phyloP scores from a whole-genome alignment of 2,797 vertebrate species.

The Siniperca scherzeri region DNA sequence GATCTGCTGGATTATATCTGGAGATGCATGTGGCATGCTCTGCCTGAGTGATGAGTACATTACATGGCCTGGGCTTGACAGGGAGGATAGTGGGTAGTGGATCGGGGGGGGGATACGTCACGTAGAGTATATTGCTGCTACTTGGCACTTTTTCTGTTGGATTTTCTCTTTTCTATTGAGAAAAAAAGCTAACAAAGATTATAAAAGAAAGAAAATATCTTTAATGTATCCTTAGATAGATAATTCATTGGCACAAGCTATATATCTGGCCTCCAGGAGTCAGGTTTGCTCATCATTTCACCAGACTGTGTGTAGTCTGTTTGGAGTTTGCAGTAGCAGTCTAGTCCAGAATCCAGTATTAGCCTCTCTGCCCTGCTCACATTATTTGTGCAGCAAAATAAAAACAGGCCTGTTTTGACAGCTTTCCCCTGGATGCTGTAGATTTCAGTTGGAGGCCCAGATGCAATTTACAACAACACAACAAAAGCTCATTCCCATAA shows the following conservation, averaged over 20 bases:
- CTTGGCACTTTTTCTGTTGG: background rate
- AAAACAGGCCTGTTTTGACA: slow-evolving; percentile 56
- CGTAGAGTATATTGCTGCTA: background rate
- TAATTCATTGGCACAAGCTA: background rate
- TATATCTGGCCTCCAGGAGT: slow-evolving; percentile 53
- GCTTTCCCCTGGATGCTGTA: slow-evolving; percentile 34
- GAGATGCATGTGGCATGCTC: background rate
- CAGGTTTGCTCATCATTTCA: slow-evolving; percentile 50
- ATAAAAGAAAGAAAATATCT: background rate
- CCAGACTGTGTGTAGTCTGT: slow-evolving; percentile 12
- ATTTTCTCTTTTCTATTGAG: background rate
- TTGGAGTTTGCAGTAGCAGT: slow-evolving; percentile 23
- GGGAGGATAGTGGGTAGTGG: background rate
- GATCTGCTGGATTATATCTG: background rate
- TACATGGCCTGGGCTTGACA: too few relatives aligned
- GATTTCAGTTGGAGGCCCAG: slow-evolving; percentile 45
- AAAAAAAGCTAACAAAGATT: background rate
- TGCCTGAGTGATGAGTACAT: too few relatives aligned
- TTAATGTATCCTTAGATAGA: background rate
- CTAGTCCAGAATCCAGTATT: slow-evolving; percentile 32
- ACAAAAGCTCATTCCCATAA: slow-evolving; percentile 52
- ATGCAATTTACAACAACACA: slow-evolving; percentile 66
- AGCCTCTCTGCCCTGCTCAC: slow-evolving; percentile 30
- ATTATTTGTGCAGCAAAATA: slow-evolving; percentile 30
- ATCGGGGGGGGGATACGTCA: background rate